These are phyloP conservation scores for Salticus scenicus DNA, from an alignment of 2,888 invertebrate species.

Conservation along the genomic window DNA sequence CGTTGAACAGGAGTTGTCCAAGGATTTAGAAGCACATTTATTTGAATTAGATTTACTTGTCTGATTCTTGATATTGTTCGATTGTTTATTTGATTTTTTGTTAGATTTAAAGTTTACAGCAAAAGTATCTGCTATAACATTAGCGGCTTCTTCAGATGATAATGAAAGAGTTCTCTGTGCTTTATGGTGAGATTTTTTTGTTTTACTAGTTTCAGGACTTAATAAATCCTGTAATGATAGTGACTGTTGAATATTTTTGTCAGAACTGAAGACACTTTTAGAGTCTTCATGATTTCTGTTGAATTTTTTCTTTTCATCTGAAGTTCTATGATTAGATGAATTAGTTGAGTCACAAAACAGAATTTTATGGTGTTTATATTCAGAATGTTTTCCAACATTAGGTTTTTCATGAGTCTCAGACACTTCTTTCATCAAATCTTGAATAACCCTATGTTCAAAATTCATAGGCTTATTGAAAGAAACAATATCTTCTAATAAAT, in stretches of 20 bases:
- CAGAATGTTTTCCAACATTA: not conserved
- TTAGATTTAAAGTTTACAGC: conserved; percentile 7
- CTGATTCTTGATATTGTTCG: conserved; percentile 28
- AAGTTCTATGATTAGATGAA: conserved; percentile 29
- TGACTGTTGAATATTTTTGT: conserved; percentile 45
- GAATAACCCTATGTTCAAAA: not conserved
- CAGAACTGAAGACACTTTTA: conserved; percentile 28
- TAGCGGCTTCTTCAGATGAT: conserved; percentile 50
- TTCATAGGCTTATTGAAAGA: not conserved
- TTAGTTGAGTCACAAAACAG: conserved; percentile 5
- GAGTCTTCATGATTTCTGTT: conserved; percentile 32
- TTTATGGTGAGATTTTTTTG: conserved; percentile 41
- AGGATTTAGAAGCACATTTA: not conserved
- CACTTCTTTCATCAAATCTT: not conserved
- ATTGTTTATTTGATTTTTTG: conserved; percentile 39
- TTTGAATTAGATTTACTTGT: conserved; percentile 19
- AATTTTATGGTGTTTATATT: not conserved
- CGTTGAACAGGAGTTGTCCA: not conserved
- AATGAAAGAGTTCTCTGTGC: conserved; percentile 53
- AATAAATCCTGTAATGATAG: conserved; percentile 57
- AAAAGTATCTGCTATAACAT: conserved; percentile 30
- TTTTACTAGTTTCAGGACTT: conserved; percentile 20
- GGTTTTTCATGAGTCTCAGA: not conserved
- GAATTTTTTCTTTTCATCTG: conserved; percentile 31
- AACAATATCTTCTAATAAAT: not conserved